Evolutionary conservation across 2,888 invertebrate genomes (phyloP), one percentile per base, ranked within the genome.

Genomic region (Macaria liturata): DNA sequence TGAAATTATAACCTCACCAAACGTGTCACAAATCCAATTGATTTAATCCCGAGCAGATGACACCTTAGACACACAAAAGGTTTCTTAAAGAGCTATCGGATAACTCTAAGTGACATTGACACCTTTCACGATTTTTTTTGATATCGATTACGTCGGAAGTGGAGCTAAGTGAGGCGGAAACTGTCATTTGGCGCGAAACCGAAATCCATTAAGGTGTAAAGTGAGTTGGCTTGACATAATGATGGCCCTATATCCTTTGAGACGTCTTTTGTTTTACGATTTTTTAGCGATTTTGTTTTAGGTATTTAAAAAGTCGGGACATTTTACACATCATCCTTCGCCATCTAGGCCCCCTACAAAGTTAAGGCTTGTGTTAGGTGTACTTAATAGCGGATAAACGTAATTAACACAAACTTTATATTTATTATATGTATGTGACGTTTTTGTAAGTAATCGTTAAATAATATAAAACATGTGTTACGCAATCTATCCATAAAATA

Each of bases 81-180:
- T 67, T 69, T 68, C 71, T 45, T 50, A 43, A 59, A 59, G 62
- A 68, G 61, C 59, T 61, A 65, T 70, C 68, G 58, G 54, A 65
- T 70, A 64, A 70, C 70, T 46, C 50, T 39, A 57, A 42, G 42
- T 42, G 42, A 42, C 42, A 61, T 48, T 65, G 69, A 66, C 70
- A 69, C 79, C 78, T 81, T 68, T 72, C 76, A 75, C 74, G 85
- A 84, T 84, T 88, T 87, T 87, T 86, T 79, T 74, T 47, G 84
- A 88, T 89, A 91, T 88, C 90, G 82, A 84, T 89, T 88, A 80
- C 88, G 78, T 70, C 84, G 91, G 91, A 91, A 90, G 84, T 87
- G 75, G 75, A 75, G 82, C 75, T 84, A 86, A 90, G 86, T 86
- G 89, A 83, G 59, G 86, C 78, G 86, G 88, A 90, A 89, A 90